A percentile compares a stretch with the other conserved stretches of the same genome.
Conservation (phyloP, 64 coral and sea anemone genomes). For the Orbicella faveolata region DNA sequence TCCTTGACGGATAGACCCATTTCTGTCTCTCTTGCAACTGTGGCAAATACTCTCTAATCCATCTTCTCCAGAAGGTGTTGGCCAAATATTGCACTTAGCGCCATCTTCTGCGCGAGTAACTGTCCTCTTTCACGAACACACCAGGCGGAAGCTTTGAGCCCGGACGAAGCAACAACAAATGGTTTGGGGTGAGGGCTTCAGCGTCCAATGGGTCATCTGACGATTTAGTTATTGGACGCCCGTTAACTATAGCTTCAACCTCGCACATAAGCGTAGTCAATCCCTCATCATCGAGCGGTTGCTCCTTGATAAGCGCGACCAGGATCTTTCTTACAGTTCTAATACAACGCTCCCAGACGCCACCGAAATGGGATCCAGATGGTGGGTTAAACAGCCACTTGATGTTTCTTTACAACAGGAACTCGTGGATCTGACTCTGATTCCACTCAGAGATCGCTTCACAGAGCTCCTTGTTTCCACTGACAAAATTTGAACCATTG, state of each 20-base stretch:
- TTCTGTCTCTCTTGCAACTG: slow-evolving; percentile 24
- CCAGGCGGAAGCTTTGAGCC: slow-evolving; percentile 25
- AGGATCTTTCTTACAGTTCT: background rate
- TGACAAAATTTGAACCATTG: background rate
- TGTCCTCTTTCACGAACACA: slow-evolving; percentile 3
- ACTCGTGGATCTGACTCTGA: slow-evolving; percentile 18
- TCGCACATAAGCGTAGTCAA: background rate
- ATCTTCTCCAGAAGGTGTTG: slow-evolving; percentile 30
- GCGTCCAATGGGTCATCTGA: background rate
- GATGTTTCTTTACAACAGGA: slow-evolving; percentile 5
- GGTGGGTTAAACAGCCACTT: slow-evolving; percentile 22
- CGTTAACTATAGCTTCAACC: background rate
- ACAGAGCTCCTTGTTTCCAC: background rate
- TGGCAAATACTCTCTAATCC: slow-evolving; percentile 24
- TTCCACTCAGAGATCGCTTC: slow-evolving; percentile 20
- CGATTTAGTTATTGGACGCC: background rate
- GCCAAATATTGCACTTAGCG: slow-evolving; percentile 25
- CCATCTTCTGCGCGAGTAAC: slow-evolving; percentile 3
- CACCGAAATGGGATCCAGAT: slow-evolving; percentile 15
- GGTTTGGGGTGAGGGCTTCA: slow-evolving; percentile 18
- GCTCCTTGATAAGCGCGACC: background rate
- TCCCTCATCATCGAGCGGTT: background rate
- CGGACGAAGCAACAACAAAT: background rate
- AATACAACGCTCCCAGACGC: background rate
- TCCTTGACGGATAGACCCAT: slow-evolving; percentile 7